Conservation (phyloP, 1,140 invertebrate genomes). For the Saxidomus purpurata region DNA sequence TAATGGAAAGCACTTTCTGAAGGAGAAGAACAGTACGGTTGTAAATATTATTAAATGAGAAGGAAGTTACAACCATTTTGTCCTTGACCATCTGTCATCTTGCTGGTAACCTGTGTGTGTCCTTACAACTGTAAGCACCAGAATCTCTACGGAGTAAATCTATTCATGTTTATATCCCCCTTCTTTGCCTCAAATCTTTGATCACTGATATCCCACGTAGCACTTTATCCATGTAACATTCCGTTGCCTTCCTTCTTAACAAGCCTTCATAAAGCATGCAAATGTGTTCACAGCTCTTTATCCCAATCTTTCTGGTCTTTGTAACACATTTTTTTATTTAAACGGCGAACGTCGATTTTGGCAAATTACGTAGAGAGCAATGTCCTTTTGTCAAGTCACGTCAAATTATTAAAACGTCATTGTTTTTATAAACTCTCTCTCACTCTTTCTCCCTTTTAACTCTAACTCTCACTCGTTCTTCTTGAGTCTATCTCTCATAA, state of each 20-base stretch:
- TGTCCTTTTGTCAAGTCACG: neutral
- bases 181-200: neutral
- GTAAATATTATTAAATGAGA: neutral
- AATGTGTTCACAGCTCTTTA: no score
- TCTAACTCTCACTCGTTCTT: conserved; percentile 21
- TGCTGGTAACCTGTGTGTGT: neutral
- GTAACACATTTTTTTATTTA: neutral
- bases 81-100: neutral
- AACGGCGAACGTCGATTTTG: neutral
- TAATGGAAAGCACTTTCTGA: conserved; percentile 30
- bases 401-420: neutral
- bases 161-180: no score
- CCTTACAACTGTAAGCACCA: neutral
- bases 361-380: neutral
- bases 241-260: no score
- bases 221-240: no score
- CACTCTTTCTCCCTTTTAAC: no score
- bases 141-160: no score
- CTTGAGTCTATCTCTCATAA: conserved; percentile 29
- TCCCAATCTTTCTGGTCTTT: no score
- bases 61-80: neutral
- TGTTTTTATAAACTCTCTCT: neutral
- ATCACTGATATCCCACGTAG: neutral
- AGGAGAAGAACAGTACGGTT: neutral
- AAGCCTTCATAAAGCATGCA: no score